A percentile compares a stretch with the other conserved stretches of the same genome.
Evolutionary conservation across 2,888 invertebrate species (phyloP).

Genomic region (Ornithoptera priamus): DNA sequence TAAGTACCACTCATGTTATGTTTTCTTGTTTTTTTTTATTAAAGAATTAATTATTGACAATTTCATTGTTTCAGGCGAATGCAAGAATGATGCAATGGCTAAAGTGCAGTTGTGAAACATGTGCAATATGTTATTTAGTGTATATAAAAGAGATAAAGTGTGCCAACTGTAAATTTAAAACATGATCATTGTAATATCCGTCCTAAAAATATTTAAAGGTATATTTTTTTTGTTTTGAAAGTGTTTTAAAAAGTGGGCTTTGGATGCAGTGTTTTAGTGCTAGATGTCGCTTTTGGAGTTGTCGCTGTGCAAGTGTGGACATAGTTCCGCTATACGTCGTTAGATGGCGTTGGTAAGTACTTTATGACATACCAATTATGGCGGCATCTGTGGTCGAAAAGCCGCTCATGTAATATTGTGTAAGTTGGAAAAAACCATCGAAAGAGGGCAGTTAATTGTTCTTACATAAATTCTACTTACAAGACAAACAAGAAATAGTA

Average conservation of each 20-base stretch:
- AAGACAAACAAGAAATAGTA: too few relatives aligned
- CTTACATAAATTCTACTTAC: background rate
- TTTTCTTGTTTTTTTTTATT: background rate
- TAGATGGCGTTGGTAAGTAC: slow-evolving; percentile 67
- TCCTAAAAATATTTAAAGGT: slow-evolving; percentile 16
- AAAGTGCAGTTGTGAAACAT: slow-evolving; percentile 62
- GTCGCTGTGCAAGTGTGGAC: slow-evolving; percentile 54
- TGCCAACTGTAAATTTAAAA: slow-evolving; percentile 49
- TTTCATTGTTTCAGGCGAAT: slow-evolving; percentile 65
- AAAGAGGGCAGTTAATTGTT: background rate
- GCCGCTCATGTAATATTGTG: slow-evolving; percentile 27
- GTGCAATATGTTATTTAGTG: slow-evolving; percentile 56
- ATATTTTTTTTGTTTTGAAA: slow-evolving; percentile 12
- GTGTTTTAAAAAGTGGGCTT: slow-evolving; percentile 60
- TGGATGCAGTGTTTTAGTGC: slow-evolving; percentile 73
- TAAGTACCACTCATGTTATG: background rate
- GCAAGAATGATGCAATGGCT: slow-evolving; percentile 57
- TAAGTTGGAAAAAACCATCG: background rate
- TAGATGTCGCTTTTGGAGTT: slow-evolving; percentile 68
- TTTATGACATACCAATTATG: background rate
- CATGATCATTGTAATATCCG: slow-evolving; percentile 41
- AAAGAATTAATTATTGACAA: background rate
- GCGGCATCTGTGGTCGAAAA: slow-evolving; percentile 55
- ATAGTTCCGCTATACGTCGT: slow-evolving; percentile 54
- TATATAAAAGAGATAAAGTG: slow-evolving; percentile 47